Percentiles rank a stretch among this genome's conserved stretches.
These are phyloP conservation scores for Mylabris phalerata DNA, from an alignment of 1,140 invertebrate genomes.

Conservation along the genomic window DNA sequence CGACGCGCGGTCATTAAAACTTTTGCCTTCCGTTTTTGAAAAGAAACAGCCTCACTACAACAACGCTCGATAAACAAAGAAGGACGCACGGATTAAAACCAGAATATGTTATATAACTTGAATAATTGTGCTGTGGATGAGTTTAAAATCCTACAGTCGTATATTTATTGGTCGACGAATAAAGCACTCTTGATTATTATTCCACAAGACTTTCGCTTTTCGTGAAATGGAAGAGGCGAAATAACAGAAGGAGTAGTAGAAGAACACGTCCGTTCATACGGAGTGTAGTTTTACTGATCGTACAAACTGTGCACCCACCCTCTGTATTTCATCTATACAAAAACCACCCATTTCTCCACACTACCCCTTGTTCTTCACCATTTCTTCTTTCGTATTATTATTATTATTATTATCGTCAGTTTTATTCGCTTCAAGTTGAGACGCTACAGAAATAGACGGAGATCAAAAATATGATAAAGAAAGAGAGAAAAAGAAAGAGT, in stretches of 20 bases:
- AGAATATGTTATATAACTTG: slow-evolving; percentile 41
- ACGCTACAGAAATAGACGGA: neutral
- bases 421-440: no score
- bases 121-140: slow-evolving; percentile 41
- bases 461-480: no score
- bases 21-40: slow-evolving; percentile 34
- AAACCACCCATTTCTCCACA: no score
- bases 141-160: slow-evolving; percentile 40
- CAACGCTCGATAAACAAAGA: slow-evolving; percentile 38
- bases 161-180: slow-evolving; percentile 37
- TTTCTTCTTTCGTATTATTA: no score
- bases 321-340: no score
- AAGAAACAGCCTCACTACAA: slow-evolving; percentile 38
- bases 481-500: neutral
- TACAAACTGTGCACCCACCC: no score
- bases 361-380: no score
- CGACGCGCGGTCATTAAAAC: slow-evolving; percentile 38
- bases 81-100: slow-evolving; percentile 37
- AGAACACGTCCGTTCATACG: neutral
- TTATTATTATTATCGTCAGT: no score
- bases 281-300: no score
- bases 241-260: no score
- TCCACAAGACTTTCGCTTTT: slow-evolving; percentile 36
- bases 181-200: slow-evolving; percentile 35
- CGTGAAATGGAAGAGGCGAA: slow-evolving; percentile 3